A percentile compares a stretch with the other conserved stretches of the same genome.
Evolutionary conservation across 1,140 invertebrate species (phyloP).

Genomic region (Brachionus angularis): DNA sequence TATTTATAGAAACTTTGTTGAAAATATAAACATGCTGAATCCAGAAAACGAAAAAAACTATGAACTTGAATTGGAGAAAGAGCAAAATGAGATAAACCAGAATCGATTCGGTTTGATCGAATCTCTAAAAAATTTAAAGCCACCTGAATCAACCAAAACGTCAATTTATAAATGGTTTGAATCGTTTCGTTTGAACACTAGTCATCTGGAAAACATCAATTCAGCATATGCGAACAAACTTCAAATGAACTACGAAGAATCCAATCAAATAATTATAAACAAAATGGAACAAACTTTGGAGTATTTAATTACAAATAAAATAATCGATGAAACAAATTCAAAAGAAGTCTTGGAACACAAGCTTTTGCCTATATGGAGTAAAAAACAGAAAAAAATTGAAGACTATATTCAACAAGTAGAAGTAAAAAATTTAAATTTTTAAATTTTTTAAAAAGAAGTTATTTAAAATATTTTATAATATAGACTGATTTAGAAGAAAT

Average conservation of each 20-base stretch:
- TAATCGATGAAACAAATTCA: conserved; percentile 36
- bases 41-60: conserved; percentile 48
- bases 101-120: conserved; percentile 50
- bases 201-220: conserved; percentile 49
- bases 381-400: conserved; percentile 41
- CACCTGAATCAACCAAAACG: conserved; percentile 54
- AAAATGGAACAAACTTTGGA: conserved; percentile 51
- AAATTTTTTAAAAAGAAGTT: neutral
- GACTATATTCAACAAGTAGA: conserved; percentile 38
- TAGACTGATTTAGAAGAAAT: conserved; percentile 53
- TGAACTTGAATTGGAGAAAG: conserved; percentile 47
- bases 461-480: conserved; percentile 32
- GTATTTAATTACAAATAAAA: conserved; percentile 16
- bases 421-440: neutral
- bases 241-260: conserved; percentile 26
- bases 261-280: conserved; percentile 47
- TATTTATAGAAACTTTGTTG: conserved; percentile 48
- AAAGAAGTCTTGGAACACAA: conserved; percentile 26
- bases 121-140: conserved; percentile 53
- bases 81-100: conserved; percentile 50
- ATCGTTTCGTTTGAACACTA: conserved; percentile 48
- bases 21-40: conserved; percentile 48
- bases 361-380: conserved; percentile 38
- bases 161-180: conserved; percentile 55
- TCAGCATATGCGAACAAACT: conserved; percentile 4